A percentile compares a stretch with the other conserved stretches of the same genome.
These are phyloP conservation scores for Macrotis lagotis DNA, from an alignment of 2,113 vertebrate species.

Conservation along the genomic window DNA sequence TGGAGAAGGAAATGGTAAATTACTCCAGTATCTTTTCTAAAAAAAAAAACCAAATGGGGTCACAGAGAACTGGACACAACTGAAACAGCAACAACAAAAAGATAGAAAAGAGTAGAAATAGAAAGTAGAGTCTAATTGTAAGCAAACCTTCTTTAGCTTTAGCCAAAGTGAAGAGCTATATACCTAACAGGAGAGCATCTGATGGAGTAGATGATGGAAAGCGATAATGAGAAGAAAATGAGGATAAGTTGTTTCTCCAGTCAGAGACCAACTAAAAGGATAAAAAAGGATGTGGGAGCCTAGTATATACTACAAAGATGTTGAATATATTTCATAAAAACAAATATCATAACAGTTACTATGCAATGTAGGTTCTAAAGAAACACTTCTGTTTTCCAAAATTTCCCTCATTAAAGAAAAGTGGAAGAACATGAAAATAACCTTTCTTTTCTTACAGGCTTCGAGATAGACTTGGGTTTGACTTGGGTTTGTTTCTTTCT, in stretches of 20 bases:
- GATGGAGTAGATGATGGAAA: background rate
- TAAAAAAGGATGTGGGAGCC: background rate
- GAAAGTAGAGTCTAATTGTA: background rate
- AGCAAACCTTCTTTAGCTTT: slow-evolving; percentile 38
- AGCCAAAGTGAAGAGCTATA: background rate
- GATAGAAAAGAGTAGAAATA: slow-evolving; percentile 15
- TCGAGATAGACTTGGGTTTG: slow-evolving; percentile 10
- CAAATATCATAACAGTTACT: background rate
- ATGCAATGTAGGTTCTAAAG: background rate
- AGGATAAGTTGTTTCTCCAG: background rate
- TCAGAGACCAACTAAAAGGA: background rate
- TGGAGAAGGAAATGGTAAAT: background rate
- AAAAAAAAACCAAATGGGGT: background rate
- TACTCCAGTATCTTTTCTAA: background rate
- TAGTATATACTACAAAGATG: background rate
- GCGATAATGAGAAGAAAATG: background rate
- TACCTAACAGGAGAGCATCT: background rate
- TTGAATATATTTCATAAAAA: background rate
- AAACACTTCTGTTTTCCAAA: background rate
- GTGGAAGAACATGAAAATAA: slow-evolving; percentile 12
- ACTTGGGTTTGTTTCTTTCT: slow-evolving; percentile 20
- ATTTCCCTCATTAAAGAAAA: slow-evolving; percentile 32
- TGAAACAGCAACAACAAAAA: background rate
- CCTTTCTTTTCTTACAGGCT: slow-evolving; percentile 24
- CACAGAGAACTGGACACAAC: too few species aligned